Base-by-base conservation (phyloP, 1,140 invertebrate genomes). In the Lepidurus apus region DNA sequence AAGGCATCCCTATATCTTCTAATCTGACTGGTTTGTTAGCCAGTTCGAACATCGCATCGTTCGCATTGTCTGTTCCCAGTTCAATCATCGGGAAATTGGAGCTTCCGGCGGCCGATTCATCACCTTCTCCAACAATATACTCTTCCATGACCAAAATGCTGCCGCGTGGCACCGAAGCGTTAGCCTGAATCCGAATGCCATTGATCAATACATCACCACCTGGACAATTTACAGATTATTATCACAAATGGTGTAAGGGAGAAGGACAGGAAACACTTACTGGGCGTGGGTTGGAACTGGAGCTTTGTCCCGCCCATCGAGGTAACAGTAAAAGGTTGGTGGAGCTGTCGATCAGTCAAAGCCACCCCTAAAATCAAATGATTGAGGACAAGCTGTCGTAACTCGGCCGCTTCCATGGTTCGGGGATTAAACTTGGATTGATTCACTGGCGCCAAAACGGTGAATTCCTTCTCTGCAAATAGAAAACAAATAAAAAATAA, bases 361-460 rank as follows among this genome's bases (percentile, higher is more conserved):
- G 83, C 83, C 43, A 83, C 81, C 8, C 85, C 86, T 7, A 87
- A 84, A 45, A 90, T 85, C 79, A 89, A 85, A 82, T 90, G 88
- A 78, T 89, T 88, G 79, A 88, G 81, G 75, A 89, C 84, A 76
- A 89, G 84, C 79, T 87, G 86, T 81, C 88, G 88, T 13, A 73
- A 47, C 44, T 80, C n/a, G 5, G 43, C n/a, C 53, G 74, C 21
- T 73, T 74, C 65, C 45, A 80, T 26, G 13, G 44, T 42, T 43
- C 47, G 26, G 13, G 76, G 43, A 6, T 77, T 65, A 21, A 65
- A 65, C 21, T 77, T 65, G 17, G 85, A 86, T 76, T 86, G 85
- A 84, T 89, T 89, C 82, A 85, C 84, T 13, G 88, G 88, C 76
- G 88, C 87, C 80, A 89, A 85, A 80, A 89, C 87, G 80, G 89